phyloP scores from a whole-genome alignment of 2,888 invertebrate genomes.

The Gryllus longicercus region DNA sequence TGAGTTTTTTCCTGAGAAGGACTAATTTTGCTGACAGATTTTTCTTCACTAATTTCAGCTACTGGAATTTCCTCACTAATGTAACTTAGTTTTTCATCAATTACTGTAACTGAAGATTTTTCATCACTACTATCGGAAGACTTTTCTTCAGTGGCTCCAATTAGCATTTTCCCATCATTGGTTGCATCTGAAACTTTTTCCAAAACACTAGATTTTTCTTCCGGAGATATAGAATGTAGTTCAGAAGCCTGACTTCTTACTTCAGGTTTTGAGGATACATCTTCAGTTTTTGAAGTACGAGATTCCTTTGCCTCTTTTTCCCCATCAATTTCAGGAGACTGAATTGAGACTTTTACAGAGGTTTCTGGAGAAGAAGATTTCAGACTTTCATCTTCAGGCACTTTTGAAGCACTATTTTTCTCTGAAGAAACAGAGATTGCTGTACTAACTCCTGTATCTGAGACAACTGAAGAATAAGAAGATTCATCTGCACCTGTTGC shows the following conservation, averaged over 20 bases:
- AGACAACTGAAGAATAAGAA: not conserved
- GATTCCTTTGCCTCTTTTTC: not conserved
- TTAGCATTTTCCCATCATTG: not conserved
- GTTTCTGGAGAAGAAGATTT: not conserved
- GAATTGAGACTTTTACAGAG: not conserved
- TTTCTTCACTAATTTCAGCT: not conserved
- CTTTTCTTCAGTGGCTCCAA: not conserved
- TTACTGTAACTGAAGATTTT: constrained; percentile 6
- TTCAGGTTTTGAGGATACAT: not conserved
- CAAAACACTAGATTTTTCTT: not conserved
- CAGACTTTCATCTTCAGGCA: not conserved
- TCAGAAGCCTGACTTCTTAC: not conserved
- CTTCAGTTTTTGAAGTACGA: not conserved
- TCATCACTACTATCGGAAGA: not conserved
- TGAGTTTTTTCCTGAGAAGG: not conserved
- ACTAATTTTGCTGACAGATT: not conserved
- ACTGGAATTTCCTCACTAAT: constrained; percentile 19
- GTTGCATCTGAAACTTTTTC: constrained; percentile 12
- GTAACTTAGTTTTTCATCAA: not conserved
- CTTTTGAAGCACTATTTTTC: not conserved
- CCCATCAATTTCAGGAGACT: not conserved
- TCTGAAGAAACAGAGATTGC: not conserved
- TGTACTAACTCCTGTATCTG: not conserved
- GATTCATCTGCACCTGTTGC: not conserved
- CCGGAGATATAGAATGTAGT: not conserved